Conservation (phyloP, 2,797 vertebrate genomes). For the Chelonia mydas region DNA sequence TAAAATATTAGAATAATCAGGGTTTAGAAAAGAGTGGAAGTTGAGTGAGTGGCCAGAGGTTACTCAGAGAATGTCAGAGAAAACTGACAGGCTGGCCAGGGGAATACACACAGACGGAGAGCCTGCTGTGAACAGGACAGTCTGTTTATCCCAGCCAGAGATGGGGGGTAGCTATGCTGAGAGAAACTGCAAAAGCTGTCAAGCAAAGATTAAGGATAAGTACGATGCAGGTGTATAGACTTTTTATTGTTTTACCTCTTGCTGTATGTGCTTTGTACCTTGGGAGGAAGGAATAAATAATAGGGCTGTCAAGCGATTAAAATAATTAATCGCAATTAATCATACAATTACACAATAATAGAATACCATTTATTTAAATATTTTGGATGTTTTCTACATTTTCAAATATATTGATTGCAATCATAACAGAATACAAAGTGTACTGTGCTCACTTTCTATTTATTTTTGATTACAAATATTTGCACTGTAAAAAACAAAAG, state of each 20-base stretch:
- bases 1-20: neutral
- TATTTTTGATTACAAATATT: too few species aligned
- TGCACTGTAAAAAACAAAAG: too few species aligned
- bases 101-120: fast-evolving
- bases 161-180: neutral
- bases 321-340: too few species aligned
- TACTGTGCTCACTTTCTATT: too few species aligned
- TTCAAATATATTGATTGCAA: too few species aligned
- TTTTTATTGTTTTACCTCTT: neutral
- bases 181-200: neutral
- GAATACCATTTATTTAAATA: too few species aligned
- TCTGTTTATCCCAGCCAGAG: neutral
- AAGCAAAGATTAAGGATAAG: neutral
- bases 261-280: neutral
- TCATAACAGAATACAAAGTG: too few species aligned
- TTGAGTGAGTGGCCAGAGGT: neutral
- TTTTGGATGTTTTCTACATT: too few species aligned
- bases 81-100: neutral
- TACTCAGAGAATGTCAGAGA: neutral
- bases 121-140: neutral
- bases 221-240: neutral
- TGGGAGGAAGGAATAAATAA: neutral
- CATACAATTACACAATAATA: too few species aligned
- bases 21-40: neutral
- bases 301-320: too few species aligned